phyloP scores from a whole-genome alignment of 2,797 vertebrate species.

The Urocyon cinereoargenteus region DNA sequence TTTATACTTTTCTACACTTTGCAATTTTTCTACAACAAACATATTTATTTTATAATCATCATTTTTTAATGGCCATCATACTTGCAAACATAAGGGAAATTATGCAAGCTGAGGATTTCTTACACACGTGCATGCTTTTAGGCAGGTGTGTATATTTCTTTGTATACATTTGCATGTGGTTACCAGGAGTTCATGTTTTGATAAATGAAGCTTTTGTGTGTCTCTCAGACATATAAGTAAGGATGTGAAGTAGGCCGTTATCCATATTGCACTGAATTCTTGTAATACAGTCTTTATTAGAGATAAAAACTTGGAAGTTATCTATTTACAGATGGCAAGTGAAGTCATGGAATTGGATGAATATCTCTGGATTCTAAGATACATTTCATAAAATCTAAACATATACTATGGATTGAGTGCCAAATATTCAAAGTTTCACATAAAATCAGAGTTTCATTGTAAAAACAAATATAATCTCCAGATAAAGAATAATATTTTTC shows the following conservation, averaged over 20 bases:
- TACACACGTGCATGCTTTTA: neutral
- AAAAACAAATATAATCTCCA: slow-evolving; percentile 14
- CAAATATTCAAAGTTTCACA: neutral
- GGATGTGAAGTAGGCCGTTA: neutral
- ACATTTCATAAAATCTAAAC: neutral
- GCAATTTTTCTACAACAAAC: neutral
- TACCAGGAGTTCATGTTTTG: neutral
- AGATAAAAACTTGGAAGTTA: slow-evolving; percentile 9
- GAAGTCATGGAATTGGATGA: neutral
- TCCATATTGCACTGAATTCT: neutral
- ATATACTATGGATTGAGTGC: neutral
- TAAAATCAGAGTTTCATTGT: neutral
- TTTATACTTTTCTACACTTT: neutral
- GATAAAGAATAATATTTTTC: neutral
- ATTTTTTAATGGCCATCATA: neutral
- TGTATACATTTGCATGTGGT: neutral
- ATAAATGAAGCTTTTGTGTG: neutral
- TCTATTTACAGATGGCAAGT: neutral
- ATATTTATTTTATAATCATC: neutral
- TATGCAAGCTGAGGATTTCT: neutral
- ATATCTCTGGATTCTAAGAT: neutral
- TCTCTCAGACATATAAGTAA: neutral
- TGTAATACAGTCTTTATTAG: neutral
- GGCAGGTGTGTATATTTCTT: neutral
- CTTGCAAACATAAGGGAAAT: neutral